phyloP scores from a whole-genome alignment of 2,888 invertebrate genomes.

The Anticlea derivata region DNA sequence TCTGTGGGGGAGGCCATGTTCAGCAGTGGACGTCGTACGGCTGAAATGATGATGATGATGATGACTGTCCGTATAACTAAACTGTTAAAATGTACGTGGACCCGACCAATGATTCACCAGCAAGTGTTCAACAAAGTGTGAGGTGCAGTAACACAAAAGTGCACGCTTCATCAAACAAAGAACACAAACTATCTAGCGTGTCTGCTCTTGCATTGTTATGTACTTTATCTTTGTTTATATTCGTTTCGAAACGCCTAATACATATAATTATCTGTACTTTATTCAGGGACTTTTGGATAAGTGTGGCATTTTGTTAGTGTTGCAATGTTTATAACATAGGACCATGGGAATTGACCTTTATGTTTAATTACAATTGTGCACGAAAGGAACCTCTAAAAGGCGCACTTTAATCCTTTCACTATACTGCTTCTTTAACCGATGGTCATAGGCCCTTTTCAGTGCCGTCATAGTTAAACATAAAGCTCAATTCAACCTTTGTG shows the following conservation, averaged over 20 bases:
- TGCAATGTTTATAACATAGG: conserved; percentile 10
- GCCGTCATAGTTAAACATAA: no score
- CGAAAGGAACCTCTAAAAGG: no score
- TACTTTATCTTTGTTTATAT: conserved; percentile 28
- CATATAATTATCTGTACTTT: conserved; percentile 18
- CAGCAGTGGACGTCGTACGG: no score
- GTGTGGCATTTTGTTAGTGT: conserved; percentile 9
- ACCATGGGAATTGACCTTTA: conserved; percentile 14
- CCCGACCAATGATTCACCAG: conserved; percentile 18
- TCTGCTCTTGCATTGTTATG: conserved; percentile 21
- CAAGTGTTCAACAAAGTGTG: conserved; percentile 20
- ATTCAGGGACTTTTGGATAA: conserved; percentile 28
- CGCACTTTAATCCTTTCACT: no score
- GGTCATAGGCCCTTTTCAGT: no score
- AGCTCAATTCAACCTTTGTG: no score
- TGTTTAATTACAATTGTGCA: background rate
- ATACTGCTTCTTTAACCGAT: no score
- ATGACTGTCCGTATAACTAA: no score
- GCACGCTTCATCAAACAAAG: conserved; percentile 22
- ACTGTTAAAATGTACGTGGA: background rate
- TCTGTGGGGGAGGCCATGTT: no score
- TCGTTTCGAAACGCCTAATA: conserved; percentile 22
- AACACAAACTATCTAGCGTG: conserved; percentile 19
- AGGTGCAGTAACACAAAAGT: conserved; percentile 19
- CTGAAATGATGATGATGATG: no score